A percentile compares a stretch with the other conserved stretches of the same genome.
phyloP scores from a whole-genome alignment of 1,140 invertebrate genomes.

The Trissolcus basalis region DNA sequence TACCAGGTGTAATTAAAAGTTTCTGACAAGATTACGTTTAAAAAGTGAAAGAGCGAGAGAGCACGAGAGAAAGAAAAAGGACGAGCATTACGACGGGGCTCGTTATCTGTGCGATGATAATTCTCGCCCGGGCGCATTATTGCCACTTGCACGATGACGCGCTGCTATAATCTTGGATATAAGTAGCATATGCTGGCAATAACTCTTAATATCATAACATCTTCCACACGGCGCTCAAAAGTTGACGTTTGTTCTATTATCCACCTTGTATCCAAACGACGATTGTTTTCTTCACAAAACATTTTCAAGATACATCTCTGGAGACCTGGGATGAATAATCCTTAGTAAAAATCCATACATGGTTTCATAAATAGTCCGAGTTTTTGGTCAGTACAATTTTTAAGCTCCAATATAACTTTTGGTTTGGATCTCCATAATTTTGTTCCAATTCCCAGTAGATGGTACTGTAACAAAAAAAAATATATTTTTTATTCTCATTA shows the following conservation, averaged over 20 bases:
- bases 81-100: constrained; percentile 36
- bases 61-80: constrained; percentile 13
- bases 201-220: constrained; percentile 44
- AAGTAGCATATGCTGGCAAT: constrained; percentile 50
- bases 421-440: too few relatives aligned
- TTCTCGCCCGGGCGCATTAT: constrained; percentile 54
- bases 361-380: too few relatives aligned
- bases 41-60: too few relatives aligned
- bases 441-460: too few relatives aligned
- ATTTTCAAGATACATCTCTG: too few relatives aligned
- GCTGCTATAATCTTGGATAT: constrained; percentile 39
- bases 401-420: too few relatives aligned
- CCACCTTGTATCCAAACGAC: background rate
- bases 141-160: constrained; percentile 41
- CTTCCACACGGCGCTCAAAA: constrained; percentile 29
- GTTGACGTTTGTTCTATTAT: constrained; percentile 1
- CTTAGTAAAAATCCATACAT: too few relatives aligned
- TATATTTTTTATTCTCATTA: too few relatives aligned
- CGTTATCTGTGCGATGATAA: constrained; percentile 54
- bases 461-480: too few relatives aligned
- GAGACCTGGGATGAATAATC: too few relatives aligned
- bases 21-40: constrained; percentile 35
- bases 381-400: too few relatives aligned
- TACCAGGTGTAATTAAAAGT: constrained; percentile 58
- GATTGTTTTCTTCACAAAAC: too few relatives aligned